These are phyloP conservation scores for Pristis pectinata DNA, from an alignment of 2,797 vertebrate genomes.

Conservation along the genomic window DNA sequence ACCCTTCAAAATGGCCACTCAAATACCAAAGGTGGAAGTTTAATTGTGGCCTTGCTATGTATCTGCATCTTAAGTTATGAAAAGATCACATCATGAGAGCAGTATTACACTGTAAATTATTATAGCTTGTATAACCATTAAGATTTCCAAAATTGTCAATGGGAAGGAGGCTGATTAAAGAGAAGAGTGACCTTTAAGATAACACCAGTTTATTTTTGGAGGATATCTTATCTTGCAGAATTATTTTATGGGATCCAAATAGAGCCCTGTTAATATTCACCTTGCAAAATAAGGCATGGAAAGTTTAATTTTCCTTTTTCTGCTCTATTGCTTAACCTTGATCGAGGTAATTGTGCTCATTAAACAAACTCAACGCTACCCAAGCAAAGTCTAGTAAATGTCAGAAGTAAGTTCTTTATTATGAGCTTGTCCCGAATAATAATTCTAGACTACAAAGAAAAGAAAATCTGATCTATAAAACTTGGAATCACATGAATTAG, in stretches of 20 bases:
- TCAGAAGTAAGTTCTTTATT: not conserved
- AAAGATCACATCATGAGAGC: not conserved
- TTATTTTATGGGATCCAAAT: not conserved
- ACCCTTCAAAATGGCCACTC: not conserved
- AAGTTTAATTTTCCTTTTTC: not conserved
- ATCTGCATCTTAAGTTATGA: not conserved
- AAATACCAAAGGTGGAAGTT: not conserved
- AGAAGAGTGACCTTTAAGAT: slow-evolving; percentile 5
- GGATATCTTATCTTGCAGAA: not conserved
- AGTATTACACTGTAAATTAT: not conserved
- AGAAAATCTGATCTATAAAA: no score
- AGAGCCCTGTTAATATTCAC: slow-evolving; percentile 8
- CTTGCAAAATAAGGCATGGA: not conserved
- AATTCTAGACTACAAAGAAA: no score
- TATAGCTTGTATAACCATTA: not conserved
- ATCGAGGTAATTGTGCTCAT: not conserved
- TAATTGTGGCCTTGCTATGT: not conserved
- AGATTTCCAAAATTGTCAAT: not conserved
- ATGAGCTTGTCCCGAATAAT: not conserved
- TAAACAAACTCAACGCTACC: no score
- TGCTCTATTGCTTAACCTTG: not conserved
- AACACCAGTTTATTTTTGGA: not conserved
- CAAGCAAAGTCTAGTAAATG: not conserved
- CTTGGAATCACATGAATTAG: no score
- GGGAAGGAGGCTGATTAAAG: not conserved